Evolutionary conservation across 2,797 vertebrate species (phyloP).

Genomic region (Loris lydekkerianus): DNA sequence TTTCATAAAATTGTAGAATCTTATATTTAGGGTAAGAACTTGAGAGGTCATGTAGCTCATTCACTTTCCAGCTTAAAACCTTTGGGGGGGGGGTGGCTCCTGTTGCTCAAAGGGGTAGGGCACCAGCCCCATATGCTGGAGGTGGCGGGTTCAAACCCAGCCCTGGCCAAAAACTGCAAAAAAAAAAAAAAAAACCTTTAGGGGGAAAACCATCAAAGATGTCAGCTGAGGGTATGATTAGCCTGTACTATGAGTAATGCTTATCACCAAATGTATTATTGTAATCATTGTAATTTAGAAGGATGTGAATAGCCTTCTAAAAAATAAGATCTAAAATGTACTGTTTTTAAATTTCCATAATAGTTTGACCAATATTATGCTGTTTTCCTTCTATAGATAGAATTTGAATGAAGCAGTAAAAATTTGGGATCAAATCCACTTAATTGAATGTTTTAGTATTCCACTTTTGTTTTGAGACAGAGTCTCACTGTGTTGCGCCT

Average conservation of each 20-base stretch:
- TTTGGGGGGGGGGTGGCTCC: not conserved
- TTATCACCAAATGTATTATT: not conserved
- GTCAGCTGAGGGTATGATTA: not conserved
- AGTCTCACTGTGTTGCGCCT: no score
- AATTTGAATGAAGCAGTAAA: conserved; percentile 41
- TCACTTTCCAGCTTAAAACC: conserved; percentile 2
- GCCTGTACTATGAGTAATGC: not conserved
- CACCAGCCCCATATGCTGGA: no score
- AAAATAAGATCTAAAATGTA: not conserved
- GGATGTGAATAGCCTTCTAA: not conserved
- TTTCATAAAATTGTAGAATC: conserved; percentile 40
- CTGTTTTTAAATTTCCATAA: conserved; percentile 16
- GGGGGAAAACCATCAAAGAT: not conserved
- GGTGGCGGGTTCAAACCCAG: no score
- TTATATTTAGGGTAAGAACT: conserved; percentile 15
- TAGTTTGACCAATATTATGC: not conserved
- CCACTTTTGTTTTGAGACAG: not conserved
- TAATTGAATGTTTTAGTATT: conserved; percentile 32
- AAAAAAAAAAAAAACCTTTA: not conserved
- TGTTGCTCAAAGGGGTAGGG: no score
- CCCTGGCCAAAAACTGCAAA: no score
- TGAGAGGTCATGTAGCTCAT: not conserved
- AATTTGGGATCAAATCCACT: conserved; percentile 12
- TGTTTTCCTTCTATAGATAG: not conserved
- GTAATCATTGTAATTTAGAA: not conserved